Conservation (phyloP, 2,113 vertebrate genomes). For the Crotalus viridis region DNA sequence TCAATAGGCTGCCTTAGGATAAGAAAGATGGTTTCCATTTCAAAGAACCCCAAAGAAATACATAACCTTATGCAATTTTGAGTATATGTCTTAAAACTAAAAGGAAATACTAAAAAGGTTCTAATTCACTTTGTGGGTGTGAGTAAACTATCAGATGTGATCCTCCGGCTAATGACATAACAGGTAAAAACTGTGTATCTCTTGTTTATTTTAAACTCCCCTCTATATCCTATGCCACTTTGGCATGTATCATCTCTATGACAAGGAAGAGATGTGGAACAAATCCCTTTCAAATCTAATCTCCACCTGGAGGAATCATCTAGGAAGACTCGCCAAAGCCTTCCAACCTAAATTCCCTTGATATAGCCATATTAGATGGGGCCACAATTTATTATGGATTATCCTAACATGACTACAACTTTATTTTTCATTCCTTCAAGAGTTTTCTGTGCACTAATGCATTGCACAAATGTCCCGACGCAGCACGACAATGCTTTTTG, state of each 20-base stretch:
- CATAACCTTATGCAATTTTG: not conserved
- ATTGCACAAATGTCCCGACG: slow-evolving; percentile 71
- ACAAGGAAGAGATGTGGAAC: not conserved
- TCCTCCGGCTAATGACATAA: not conserved
- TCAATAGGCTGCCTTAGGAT: not conserved
- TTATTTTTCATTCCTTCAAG: slow-evolving; percentile 61
- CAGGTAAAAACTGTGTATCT: not conserved
- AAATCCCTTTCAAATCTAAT: not conserved
- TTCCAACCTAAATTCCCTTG: slow-evolving; percentile 1
- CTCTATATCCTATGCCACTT: not conserved
- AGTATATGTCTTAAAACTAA: not conserved
- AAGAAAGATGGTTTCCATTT: not conserved
- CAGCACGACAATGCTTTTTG: slow-evolving; percentile 65
- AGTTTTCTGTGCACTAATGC: slow-evolving; percentile 60
- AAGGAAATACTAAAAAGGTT: not conserved
- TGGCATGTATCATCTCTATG: not conserved
- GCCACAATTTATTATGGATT: slow-evolving; percentile 3
- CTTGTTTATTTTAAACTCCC: not conserved
- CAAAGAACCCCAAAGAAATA: not conserved
- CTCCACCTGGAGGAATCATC: slow-evolving; percentile 15
- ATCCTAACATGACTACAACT: not conserved
- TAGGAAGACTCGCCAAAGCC: not conserved
- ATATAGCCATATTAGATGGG: not conserved
- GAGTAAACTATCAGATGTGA: not conserved
- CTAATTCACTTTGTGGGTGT: not conserved